Base-by-base conservation (phyloP, 2,888 invertebrate species). In the Plebejus anna region DNA sequence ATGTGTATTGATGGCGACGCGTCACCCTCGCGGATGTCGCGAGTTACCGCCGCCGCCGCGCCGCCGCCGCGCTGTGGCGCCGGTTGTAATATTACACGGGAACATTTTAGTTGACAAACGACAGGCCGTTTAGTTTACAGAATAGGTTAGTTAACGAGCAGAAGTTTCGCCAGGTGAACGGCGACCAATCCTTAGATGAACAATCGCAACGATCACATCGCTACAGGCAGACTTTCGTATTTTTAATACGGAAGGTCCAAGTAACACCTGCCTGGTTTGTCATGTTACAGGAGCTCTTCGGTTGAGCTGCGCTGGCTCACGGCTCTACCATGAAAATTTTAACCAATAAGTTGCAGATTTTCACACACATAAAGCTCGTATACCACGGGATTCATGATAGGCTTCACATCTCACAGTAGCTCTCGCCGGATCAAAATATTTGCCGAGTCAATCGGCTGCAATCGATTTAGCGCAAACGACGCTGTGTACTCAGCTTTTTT, bases 401-500 rank as follows among this genome's bases (percentile, higher is more conserved):
- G 22, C 61, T 9, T 13, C 13, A 13, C 66, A 4, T 66, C 28
- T 61, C 61, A 28, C 3, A 11, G 59, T 7, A 61, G 28, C 61
- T 61, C 61, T 2, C 28, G 59, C 22, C 9, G 66, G 66, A 66
- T 66, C 66, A 66, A 32, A 66, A 66, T 66, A 66, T 66, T 66
- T 36, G 66, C 66, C 66, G 4, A 66, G 66, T 66, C 32, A 66
- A 66, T 66, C 66, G 66, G 66, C 32, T 66, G 38, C 71, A 71
- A 71, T 71, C 71, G 71, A 71, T 71, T 71, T 66, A 66, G 66
- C 71, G 42, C 71, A 71, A 71, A 71, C 42, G 22, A 71, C 42
- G n/a, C 42, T 71, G 42, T 71, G 42, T 38, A 71, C 71, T 71
- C 71, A 71, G 71, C 71, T 71, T 71, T 71, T 71, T 71, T 71